A percentile compares a stretch with the other conserved stretches of the same genome.
Conservation (phyloP, 2,888 invertebrate species). For the Lagria hirta region DNA sequence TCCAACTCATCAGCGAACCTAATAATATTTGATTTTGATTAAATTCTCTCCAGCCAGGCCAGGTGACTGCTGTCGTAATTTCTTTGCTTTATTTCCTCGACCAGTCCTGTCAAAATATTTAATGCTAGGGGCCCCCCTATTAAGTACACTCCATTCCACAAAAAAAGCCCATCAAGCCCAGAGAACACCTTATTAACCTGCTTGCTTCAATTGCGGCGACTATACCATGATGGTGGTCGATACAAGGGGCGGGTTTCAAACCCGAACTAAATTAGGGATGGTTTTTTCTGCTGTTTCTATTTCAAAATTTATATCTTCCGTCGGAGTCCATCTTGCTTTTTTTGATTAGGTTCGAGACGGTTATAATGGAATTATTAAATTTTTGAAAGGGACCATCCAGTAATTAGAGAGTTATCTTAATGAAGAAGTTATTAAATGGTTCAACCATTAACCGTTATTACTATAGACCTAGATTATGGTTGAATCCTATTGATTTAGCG, state of each 20-base stretch:
- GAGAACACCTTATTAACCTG: neutral
- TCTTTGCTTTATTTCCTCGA: slow-evolving; percentile 13
- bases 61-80: slow-evolving; percentile 20
- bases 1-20: no score
- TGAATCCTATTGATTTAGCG: no score
- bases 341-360: slow-evolving; percentile 11
- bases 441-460: slow-evolving; percentile 13
- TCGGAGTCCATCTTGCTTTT: slow-evolving; percentile 42
- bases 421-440: slow-evolving; percentile 26
- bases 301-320: slow-evolving; percentile 42
- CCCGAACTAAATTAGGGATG: slow-evolving; percentile 39
- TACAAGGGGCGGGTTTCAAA: slow-evolving; percentile 33
- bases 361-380: slow-evolving; percentile 27
- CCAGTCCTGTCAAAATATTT: slow-evolving; percentile 17
- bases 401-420: slow-evolving; percentile 21
- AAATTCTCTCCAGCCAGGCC: no score
- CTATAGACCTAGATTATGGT: no score
- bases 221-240: slow-evolving; percentile 33
- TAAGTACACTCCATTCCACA: slow-evolving; percentile 19
- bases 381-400: no score
- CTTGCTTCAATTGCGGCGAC: slow-evolving; percentile 5
- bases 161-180: no score
- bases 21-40: no score
- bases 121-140: slow-evolving; percentile 13
- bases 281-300: slow-evolving; percentile 39